Percentiles rank a stretch among this genome's conserved stretches.
Conservation (phyloP, 2,888 invertebrate species). For the Pandemis corylana region DNA sequence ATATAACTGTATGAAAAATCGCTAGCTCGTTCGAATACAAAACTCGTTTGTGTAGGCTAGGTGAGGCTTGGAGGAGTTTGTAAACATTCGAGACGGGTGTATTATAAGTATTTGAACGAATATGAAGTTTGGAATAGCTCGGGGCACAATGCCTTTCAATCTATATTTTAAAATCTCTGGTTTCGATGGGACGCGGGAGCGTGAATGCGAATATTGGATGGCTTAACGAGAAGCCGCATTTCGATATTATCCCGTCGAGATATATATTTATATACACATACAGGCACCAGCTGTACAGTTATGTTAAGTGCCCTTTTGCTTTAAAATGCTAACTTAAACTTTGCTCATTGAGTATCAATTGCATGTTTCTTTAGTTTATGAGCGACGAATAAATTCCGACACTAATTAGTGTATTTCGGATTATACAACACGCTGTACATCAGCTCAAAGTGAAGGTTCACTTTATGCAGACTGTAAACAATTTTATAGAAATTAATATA, state of each 20-base stretch:
- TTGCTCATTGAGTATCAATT: neutral
- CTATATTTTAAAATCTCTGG: slow-evolving; percentile 38
- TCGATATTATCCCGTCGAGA: slow-evolving; percentile 28
- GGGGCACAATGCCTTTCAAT: slow-evolving; percentile 38
- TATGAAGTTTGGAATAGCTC: slow-evolving; percentile 42
- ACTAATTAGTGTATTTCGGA: neutral
- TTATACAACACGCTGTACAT: neutral
- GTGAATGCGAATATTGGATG: slow-evolving; percentile 31
- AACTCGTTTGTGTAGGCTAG: slow-evolving; percentile 50
- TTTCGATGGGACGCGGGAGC: slow-evolving; percentile 25
- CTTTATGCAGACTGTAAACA: neutral
- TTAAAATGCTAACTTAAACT: neutral
- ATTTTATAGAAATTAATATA: neutral
- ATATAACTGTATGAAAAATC: slow-evolving; percentile 49
- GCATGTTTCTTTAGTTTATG: neutral
- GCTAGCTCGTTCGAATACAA: slow-evolving; percentile 49
- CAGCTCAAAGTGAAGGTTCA: neutral
- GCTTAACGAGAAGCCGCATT: slow-evolving; percentile 24
- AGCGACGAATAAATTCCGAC: neutral
- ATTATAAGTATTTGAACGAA: slow-evolving; percentile 49
- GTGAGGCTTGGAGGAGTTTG: slow-evolving; percentile 60
- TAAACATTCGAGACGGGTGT: slow-evolving; percentile 70
- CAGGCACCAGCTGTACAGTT: too few species aligned
- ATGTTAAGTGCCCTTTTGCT: neutral
- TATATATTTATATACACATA: neutral